These are phyloP conservation scores for Atethmia centrago DNA, from an alignment of 2,888 invertebrate species.

Conservation along the genomic window DNA sequence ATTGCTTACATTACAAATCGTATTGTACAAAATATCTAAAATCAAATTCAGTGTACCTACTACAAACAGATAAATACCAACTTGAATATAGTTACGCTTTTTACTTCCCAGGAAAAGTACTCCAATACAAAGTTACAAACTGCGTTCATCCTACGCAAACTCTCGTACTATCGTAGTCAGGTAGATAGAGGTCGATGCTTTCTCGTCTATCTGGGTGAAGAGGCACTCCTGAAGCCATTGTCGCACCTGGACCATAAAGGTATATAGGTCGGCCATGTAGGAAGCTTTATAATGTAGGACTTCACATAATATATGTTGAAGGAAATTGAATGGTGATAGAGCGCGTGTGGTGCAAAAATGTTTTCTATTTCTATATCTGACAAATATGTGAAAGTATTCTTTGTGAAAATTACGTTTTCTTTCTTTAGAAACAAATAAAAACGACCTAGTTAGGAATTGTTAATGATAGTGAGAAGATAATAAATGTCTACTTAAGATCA, in stretches of 20 bases:
- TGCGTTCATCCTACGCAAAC: slow-evolving; percentile 22
- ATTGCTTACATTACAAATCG: neutral
- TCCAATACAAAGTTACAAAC: too few species aligned
- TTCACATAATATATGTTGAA: slow-evolving; percentile 51
- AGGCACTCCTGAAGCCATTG: slow-evolving; percentile 73
- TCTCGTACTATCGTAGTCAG: slow-evolving; percentile 20
- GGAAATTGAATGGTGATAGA: slow-evolving; percentile 17
- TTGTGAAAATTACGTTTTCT: neutral
- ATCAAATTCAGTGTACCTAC: neutral
- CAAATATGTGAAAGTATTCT: neutral
- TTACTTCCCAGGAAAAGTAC: slow-evolving; percentile 1
- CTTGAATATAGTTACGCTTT: neutral
- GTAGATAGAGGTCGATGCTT: slow-evolving; percentile 63
- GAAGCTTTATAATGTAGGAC: slow-evolving; percentile 41
- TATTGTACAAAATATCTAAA: neutral
- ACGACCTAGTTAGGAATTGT: too few species aligned
- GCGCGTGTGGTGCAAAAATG: slow-evolving; percentile 8
- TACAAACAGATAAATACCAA: neutral
- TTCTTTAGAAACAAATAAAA: neutral
- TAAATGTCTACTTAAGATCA: neutral
- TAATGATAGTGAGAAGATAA: too few species aligned
- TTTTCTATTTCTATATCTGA: slow-evolving; percentile 17
- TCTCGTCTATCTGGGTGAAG: slow-evolving; percentile 79
- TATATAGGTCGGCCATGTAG: slow-evolving; percentile 55
- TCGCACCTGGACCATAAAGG: slow-evolving; percentile 70